Evolutionary conservation across 1,140 invertebrate genomes (phyloP).

Genomic region (Drosophila setifemur): DNA sequence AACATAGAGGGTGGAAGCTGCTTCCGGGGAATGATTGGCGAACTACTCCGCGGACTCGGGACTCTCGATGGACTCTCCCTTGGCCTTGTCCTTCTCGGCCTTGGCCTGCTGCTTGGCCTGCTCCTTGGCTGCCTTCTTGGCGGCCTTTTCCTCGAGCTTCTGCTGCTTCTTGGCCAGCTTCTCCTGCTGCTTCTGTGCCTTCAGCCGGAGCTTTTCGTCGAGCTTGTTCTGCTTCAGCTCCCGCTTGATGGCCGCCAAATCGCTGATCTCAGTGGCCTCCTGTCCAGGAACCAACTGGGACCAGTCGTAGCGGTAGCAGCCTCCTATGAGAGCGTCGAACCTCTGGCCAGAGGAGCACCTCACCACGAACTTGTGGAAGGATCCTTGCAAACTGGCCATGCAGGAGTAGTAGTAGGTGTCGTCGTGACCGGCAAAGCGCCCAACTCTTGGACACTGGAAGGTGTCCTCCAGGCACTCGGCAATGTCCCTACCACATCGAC

Average conservation of each 20-base stretch:
- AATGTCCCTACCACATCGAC: conserved; percentile 61
- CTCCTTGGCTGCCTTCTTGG: conserved; percentile 68
- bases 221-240: conserved; percentile 66
- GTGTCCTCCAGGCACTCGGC: conserved; percentile 42
- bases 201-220: conserved; percentile 59
- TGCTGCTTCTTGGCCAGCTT: conserved; percentile 67
- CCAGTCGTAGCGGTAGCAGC: conserved; percentile 72
- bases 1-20: conserved; percentile 7
- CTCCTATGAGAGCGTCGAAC: conserved; percentile 33
- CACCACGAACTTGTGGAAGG: conserved; percentile 66
- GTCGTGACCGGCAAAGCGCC: conserved; percentile 50
- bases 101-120: conserved; percentile 65
- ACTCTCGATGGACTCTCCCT: conserved; percentile 50
- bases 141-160: conserved; percentile 61
- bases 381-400: conserved; percentile 31
- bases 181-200: conserved; percentile 55
- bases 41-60: conserved; percentile 42
- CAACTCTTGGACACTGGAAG: conserved; percentile 39
- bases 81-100: conserved; percentile 44
- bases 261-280: conserved; percentile 43
- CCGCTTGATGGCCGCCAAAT: conserved; percentile 63
- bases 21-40: background rate
- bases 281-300: conserved; percentile 46
- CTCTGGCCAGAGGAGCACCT: conserved; percentile 56
- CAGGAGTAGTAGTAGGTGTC: conserved; percentile 66